Evolutionary conservation across 2,113 vertebrate species (phyloP).

Genomic region (Xyliphius kryptos): DNA sequence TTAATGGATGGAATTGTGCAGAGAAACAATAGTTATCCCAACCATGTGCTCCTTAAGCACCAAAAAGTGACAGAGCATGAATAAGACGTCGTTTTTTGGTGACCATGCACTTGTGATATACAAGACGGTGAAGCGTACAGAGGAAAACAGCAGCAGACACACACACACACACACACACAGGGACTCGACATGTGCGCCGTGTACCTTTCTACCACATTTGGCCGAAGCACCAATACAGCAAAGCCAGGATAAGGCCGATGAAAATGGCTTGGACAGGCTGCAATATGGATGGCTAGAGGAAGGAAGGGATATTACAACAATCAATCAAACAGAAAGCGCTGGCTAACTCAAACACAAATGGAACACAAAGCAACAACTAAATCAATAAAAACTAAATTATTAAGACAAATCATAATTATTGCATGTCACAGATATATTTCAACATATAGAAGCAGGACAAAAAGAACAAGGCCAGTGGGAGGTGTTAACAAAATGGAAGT

Average conservation of each 20-base stretch:
- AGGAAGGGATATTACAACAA: constrained; percentile 82
- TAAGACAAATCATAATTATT: constrained; percentile 3
- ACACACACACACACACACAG: constrained; percentile 51
- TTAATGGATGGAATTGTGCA: too few relatives aligned
- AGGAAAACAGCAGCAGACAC: constrained; percentile 2
- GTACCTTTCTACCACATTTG: constrained; percentile 99
- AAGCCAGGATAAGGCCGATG: constrained; percentile 97
- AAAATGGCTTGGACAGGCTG: constrained; percentile 98
- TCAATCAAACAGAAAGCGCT: constrained; percentile 68
- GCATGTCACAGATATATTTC: constrained; percentile 24
- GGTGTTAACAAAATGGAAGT: too few relatives aligned
- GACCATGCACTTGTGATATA: too few relatives aligned
- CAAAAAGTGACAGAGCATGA: too few relatives aligned
- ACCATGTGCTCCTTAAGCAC: too few relatives aligned
- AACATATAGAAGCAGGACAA: constrained; percentile 32
- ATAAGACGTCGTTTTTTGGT: too few relatives aligned
- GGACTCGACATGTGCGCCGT: constrained; percentile 76
- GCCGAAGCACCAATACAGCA: constrained; percentile 65
- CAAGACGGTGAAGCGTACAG: too few relatives aligned
- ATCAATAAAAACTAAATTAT: constrained; percentile 17
- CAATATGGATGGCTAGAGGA: constrained; percentile 98
- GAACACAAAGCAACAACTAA: too few relatives aligned
- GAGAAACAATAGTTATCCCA: too few relatives aligned
- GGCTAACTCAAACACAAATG: constrained; percentile 67
- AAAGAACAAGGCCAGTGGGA: constrained; percentile 20